These are phyloP conservation scores for Rhagonycha lutea DNA, from an alignment of 2,888 invertebrate genomes.

Conservation along the genomic window DNA sequence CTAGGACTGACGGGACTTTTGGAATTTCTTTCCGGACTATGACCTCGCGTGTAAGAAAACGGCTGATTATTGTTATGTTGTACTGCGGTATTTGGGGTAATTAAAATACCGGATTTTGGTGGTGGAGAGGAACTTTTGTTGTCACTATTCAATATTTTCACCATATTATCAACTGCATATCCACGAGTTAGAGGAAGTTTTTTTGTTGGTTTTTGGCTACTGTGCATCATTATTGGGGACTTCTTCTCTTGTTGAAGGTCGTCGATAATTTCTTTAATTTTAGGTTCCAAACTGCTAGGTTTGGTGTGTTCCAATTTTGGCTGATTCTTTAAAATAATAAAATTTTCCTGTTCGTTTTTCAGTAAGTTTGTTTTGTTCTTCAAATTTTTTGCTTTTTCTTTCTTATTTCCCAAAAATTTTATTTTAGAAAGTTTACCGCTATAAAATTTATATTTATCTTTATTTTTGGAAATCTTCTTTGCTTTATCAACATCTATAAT, in stretches of 20 bases:
- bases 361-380: conserved; percentile 25
- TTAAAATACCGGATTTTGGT: conserved; percentile 60
- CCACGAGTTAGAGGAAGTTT: conserved; percentile 72
- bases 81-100: conserved; percentile 63
- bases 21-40: conserved; percentile 54
- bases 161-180: conserved; percentile 76
- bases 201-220: conserved; percentile 72
- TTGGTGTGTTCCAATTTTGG: not conserved
- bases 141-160: conserved; percentile 74
- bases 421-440: conserved; percentile 23
- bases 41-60: conserved; percentile 75
- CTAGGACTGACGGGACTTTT: conserved; percentile 49
- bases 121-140: conserved; percentile 69
- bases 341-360: conserved; percentile 33
- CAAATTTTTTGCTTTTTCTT: conserved; percentile 18
- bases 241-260: conserved; percentile 52
- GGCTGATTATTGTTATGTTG: conserved; percentile 76
- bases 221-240: conserved; percentile 67
- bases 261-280: conserved; percentile 59
- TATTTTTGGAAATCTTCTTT: conserved; percentile 46
- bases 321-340: not conserved
- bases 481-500: conserved; percentile 54
- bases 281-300: conserved; percentile 31
- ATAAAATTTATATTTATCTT: conserved; percentile 38
- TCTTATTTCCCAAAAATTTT: conserved; percentile 41